Evolutionary conservation across 2,888 invertebrate genomes (phyloP), one percentile per base, ranked within the genome.

Genomic region (Theretra japonica): DNA sequence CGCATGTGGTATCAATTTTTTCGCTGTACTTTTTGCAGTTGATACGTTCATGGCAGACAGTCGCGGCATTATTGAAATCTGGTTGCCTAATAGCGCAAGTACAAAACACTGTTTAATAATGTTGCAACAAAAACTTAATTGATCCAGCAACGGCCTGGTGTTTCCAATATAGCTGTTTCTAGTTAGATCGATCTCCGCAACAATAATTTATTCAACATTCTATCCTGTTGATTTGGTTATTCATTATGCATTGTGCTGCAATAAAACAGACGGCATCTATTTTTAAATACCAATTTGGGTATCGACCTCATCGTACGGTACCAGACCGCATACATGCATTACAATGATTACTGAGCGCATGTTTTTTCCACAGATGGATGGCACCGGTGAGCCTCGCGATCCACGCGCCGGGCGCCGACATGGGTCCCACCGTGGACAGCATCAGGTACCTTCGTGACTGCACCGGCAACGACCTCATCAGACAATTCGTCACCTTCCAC

Each of bases 361-460:
- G 23, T 65, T 71, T 79, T 80, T 75, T 75, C 17, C 84, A 7
- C 79, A 95, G 97, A 83, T 98, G 98, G 98, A 96, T 96, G 87
- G 98, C 98, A 1, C 98, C 98, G 1, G 95, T 98, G 76, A 98
- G 98, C 84, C 95, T 98, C 80, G 97, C 98, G 4, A 95, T 98
- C 84, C 97, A 98, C 91, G 97, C 98, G 28, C 98, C 98, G 0
- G 98, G 98, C 70, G 95, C 95, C 3, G 98, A 98, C 90, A 96
- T 98, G 86, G 91, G 95, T 72, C 96, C 96, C 30, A 97, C 98
- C 0, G 89, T 98, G 78, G 96, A 97, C 83, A 96, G 97, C 84
- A 97, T 98, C 86, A 96, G 96, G 78, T 97, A 97, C 90, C 95
- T 97, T 74, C 95, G 98, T 73, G 96, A 96, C 85, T 98, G 98